Percentiles rank a stretch among this genome's conserved stretches.
These are phyloP conservation scores for Dryadula phaetusa DNA, from an alignment of 2,888 invertebrate genomes.

Conservation along the genomic window DNA sequence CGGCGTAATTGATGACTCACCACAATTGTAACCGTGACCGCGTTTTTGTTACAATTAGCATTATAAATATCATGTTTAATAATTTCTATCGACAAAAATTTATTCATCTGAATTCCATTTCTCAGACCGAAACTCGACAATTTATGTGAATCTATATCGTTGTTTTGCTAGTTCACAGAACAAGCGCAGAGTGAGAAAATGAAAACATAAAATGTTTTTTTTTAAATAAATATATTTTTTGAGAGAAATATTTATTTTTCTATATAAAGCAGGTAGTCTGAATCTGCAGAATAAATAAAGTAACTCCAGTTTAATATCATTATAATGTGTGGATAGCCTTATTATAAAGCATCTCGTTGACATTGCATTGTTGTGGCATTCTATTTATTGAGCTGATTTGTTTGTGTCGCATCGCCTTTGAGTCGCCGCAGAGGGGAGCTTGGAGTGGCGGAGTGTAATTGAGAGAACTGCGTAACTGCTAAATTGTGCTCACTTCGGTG, in stretches of 20 bases:
- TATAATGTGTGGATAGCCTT: conserved; percentile 50
- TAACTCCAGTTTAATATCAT: background rate
- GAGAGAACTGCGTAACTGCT: conserved; percentile 58
- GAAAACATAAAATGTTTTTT: too few relatives aligned
- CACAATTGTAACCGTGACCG: conserved; percentile 16
- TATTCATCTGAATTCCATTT: background rate
- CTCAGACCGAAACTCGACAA: background rate
- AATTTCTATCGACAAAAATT: background rate
- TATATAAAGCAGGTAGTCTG: background rate
- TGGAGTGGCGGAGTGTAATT: conserved; percentile 64
- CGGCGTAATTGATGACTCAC: conserved; percentile 18
- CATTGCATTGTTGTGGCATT: conserved; percentile 61
- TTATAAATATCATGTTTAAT: conserved; percentile 8
- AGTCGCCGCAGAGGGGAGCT: conserved; percentile 52
- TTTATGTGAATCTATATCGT: background rate
- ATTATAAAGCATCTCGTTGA: conserved; percentile 80
- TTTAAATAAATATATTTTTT: too few relatives aligned
- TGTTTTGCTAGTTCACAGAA: conserved; percentile 1
- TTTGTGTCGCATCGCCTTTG: conserved; percentile 65
- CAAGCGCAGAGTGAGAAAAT: too few relatives aligned
- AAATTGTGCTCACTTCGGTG: conserved; percentile 58
- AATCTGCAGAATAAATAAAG: background rate
- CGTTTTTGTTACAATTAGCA: conserved; percentile 26
- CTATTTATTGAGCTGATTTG: conserved; percentile 78
- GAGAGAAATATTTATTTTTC: background rate